Evolutionary conservation across 2,888 invertebrate species (phyloP), one percentile per base, ranked within the genome.

Genomic region (Archaeoteleia sp.): DNA sequence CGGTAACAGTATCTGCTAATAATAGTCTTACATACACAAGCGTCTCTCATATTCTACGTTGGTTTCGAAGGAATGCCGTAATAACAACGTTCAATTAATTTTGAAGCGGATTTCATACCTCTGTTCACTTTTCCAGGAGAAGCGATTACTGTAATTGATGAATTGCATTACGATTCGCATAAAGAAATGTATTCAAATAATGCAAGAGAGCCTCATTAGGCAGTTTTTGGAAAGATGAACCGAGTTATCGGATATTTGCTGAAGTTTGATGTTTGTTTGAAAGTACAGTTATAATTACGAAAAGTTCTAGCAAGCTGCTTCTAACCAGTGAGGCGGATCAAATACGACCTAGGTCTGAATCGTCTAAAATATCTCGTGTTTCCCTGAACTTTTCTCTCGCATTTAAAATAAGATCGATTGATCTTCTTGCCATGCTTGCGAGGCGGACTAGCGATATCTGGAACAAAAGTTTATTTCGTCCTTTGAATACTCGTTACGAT

Each of bases 331-430:
- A 53, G 39, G 37, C 39, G 53, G 32, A 53, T 51, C 58, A 49
- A 60, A 20, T 42, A 13, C 17, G 49, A 51, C 43, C 49, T 60
- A 35, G 4, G 14, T 1, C 15, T 25, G 14, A 43, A 29, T 27
- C 14, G 3, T 14, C n/a, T 9, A 15, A 35, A 15, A 35, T 9
- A 9, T 58, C 27, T 42, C 34, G 14, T 30, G 35, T 37, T 45
- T 51, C 51, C 39, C 30, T 39, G 35, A 61, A 53, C 45, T 61
- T 45, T 39, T 45, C 53, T 61, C 53, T 61, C 40, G 13, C 30
- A 61, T 61, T 61, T 61, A 61, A 20, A 61, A 61, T 48, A 46
- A 54, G 42, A 42, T 53, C 54, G 45, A 62, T 54, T 39, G 54
- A 48, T 62, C 34, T 35, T 39, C 40, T 40, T 15, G 62, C 35